Evolutionary conservation across 1,140 invertebrate species (phyloP).

Genomic region (Batillaria attramentaria): DNA sequence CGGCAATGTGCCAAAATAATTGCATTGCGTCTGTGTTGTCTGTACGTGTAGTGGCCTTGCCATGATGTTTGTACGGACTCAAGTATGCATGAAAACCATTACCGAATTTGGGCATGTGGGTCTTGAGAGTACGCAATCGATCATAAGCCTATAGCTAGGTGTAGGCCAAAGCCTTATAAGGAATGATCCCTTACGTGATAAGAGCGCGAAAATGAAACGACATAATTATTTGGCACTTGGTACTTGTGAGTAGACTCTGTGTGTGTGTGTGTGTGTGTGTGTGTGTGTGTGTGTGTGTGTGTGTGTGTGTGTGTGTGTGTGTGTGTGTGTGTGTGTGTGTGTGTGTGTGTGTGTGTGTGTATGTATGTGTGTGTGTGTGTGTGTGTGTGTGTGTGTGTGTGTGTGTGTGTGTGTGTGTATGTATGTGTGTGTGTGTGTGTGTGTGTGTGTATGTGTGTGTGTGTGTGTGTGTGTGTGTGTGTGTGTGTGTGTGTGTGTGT

Average conservation of each 20-base stretch:
- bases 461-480: slow-evolving; percentile 2
- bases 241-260: neutral
- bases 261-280: slow-evolving; percentile 10
- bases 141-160: too few relatives aligned
- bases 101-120: too few relatives aligned
- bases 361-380: neutral
- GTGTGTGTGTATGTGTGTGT: neutral
- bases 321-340: neutral
- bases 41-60: too few relatives aligned
- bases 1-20: too few relatives aligned
- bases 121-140: too few relatives aligned
- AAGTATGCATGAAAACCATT: too few relatives aligned
- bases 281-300: slow-evolving; percentile 2
- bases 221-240: neutral
- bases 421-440: neutral
- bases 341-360: neutral
- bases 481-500: slow-evolving; percentile 2
- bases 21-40: too few relatives aligned
- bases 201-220: too few relatives aligned
- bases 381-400: neutral
- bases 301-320: neutral
- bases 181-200: too few relatives aligned
- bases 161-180: too few relatives aligned
- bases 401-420: neutral
- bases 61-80: too few relatives aligned